phyloP scores from a whole-genome alignment of 2,797 vertebrate genomes.

The Ctenosaura bakeri region DNA sequence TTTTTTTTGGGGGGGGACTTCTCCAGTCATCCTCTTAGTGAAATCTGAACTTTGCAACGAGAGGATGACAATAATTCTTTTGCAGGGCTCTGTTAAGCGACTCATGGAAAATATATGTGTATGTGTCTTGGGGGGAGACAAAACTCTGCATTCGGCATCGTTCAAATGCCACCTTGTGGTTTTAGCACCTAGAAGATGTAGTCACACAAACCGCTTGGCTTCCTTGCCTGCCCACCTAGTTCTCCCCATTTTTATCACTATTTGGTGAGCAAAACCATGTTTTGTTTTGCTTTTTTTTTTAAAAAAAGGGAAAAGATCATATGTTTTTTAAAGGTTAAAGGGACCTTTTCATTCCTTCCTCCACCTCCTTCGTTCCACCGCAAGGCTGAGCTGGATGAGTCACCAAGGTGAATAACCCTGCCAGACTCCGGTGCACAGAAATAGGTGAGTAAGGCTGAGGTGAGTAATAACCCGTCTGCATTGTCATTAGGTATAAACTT shows the following conservation, averaged over 20 bases:
- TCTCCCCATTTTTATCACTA: slow-evolving; percentile 29
- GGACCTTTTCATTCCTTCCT: slow-evolving; percentile 32
- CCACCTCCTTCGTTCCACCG: slow-evolving; percentile 9
- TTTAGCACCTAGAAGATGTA: slow-evolving; percentile 9
- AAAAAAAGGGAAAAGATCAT: slow-evolving; percentile 12
- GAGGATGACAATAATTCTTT: too few species aligned
- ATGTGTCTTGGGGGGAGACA: too few species aligned
- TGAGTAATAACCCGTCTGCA: slow-evolving; percentile 69
- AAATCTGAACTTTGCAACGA: too few species aligned
- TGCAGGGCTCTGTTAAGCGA: too few species aligned
- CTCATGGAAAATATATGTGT: too few species aligned
- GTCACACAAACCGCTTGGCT: not conserved
- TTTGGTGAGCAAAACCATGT: slow-evolving; percentile 38
- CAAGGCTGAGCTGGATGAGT: slow-evolving; percentile 16
- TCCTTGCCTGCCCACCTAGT: slow-evolving; percentile 29
- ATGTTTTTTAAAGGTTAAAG: slow-evolving; percentile 32
- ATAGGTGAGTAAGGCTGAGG: slow-evolving; percentile 73
- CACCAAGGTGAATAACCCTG: slow-evolving; percentile 60
- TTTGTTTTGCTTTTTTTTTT: not conserved
- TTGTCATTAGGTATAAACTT: not conserved
- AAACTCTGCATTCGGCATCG: too few species aligned
- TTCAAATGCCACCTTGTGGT: slow-evolving; percentile 40
- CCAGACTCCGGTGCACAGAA: slow-evolving; percentile 62
- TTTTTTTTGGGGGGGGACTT: too few species aligned
- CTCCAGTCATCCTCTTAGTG: too few species aligned